Evolutionary conservation across 2,113 vertebrate species (phyloP), one percentile per base, ranked within the genome.

Genomic region (Centropus unirufus): DNA sequence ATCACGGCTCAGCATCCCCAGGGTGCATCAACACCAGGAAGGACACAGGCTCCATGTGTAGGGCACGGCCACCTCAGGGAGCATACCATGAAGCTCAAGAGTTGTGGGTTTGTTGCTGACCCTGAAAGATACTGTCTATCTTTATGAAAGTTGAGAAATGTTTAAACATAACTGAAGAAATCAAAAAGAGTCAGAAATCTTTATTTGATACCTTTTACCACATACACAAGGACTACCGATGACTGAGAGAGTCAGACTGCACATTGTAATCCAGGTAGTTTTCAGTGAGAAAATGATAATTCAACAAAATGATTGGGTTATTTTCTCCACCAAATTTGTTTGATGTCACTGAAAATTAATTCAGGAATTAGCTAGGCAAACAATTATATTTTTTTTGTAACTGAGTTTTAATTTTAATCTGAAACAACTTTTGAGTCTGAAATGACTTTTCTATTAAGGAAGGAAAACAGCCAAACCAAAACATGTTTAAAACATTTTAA

Each of bases 1-100:
- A 27, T 12, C 1, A 0, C 1, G 4, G 68, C 29, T 8, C 3
- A 2, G 47, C 18, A 12, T 30, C 17, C 29, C 20, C 14, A 17
- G 40, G 5, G 26, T 5, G 19, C 49, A 27, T 36, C 57, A 22
- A 6, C 0, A 1, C 14, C 1, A 1, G 2, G 1, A 39, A 27
- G 5, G 20, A 51, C 26, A 11, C 58, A 70, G 40, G 21, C 14
- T 51, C 19, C 18, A 2, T 13, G 5, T 8, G 5, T 22, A 52
- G n/a, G 39, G 36, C 6, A 36, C 2, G 12, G n/a, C 8, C 8
- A 17, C 11, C 30, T 83, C 63, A 42, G 19, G 15, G 21, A 32
- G 4, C 8, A 72, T 61, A 52, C 5, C 1, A 0, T 39, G 44
- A 47, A 22, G 8, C 18, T 64, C 29, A 51, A 42, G 36, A 47